These are phyloP conservation scores for Scortum barcoo DNA, from an alignment of 2,113 vertebrate genomes.

Conservation along the genomic window DNA sequence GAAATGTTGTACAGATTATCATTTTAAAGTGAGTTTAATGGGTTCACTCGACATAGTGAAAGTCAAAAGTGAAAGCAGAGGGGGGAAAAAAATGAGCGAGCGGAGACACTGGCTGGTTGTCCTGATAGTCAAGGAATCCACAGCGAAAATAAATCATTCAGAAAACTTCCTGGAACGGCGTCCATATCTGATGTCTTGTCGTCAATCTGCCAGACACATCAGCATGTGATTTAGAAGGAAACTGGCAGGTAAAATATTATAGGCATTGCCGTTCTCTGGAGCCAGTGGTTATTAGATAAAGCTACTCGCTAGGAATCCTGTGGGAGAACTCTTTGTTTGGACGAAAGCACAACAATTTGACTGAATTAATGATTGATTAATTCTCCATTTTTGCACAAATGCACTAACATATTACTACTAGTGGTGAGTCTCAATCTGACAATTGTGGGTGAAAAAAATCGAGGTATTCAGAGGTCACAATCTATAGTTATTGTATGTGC, in stretches of 20 bases:
- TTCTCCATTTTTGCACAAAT: conserved; percentile 2
- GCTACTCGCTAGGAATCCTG: not conserved
- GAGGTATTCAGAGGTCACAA: too few relatives aligned
- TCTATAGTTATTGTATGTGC: too few relatives aligned
- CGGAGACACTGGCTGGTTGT: not conserved
- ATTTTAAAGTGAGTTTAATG: not conserved
- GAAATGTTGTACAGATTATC: too few relatives aligned
- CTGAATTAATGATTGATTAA: conserved; percentile 13
- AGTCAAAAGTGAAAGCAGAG: not conserved
- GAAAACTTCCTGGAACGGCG: not conserved
- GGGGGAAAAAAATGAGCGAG: too few relatives aligned
- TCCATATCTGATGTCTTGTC: conserved; percentile 20
- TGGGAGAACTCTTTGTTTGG: not conserved
- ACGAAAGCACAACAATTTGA: conserved; percentile 25
- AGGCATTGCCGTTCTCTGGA: conserved; percentile 19
- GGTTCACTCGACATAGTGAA: not conserved
- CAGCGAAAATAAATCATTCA: conserved; percentile 7
- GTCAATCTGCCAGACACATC: conserved; percentile 15
- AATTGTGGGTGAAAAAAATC: not conserved
- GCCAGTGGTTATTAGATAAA: conserved; percentile 41
- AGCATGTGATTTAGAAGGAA: conserved; percentile 43
- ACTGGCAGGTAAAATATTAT: conserved; percentile 21
- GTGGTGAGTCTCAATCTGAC: too few relatives aligned
- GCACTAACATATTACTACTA: too few relatives aligned
- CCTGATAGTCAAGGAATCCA: conserved; percentile 1